Evolutionary conservation across 2,888 invertebrate genomes (phyloP), one percentile per base, ranked within the genome.

Genomic region (Drosophila melanosoma): DNA sequence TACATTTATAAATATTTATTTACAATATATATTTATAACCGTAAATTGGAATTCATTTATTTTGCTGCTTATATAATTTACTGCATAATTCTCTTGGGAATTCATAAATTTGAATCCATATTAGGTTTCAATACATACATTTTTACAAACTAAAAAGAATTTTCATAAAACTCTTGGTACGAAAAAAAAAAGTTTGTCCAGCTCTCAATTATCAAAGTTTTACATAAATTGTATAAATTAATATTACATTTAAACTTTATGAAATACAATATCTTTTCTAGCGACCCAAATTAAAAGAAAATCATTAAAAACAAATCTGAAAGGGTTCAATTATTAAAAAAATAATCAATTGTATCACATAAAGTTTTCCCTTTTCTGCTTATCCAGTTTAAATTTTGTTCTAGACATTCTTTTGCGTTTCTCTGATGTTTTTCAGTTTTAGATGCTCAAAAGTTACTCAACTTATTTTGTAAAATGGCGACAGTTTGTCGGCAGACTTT

Each of bases 401-500:
- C 38, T 48, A 36, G 15, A 36, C 3, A 36, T 26, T 12, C 23
- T 57, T 36, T 26, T 1, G 36, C 11, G 38, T 12, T 49, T 26
- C 48, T 64, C 51, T 35, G 42, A 10, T 38, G 17, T 26, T 36
- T 38, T 38, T 26, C 17, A 35, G 53, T 38, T 52, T n/a, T 20
- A 0, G 63, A 54, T 7, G 68, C 32, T 36, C 42, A 26, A 64
- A 87, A 87, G 61, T 85, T 85, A 33, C 20, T 2, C 48, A 57
- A 54, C 56, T 51, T 33, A 36, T 49, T 57, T 59, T 62, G 17
- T 32, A 29, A 58, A 62, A 20, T 74, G 82, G 71, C 82, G 89
- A 87, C 89, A 87, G 75, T 60, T 57, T 49, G 79, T 33, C 73
- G 68, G 35, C 17, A 11, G 53, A 63, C 40, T 59, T 57, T 20